Evolutionary conservation across 2,888 invertebrate genomes (phyloP), one percentile per base, ranked within the genome.

Genomic region (Cancer borealis): DNA sequence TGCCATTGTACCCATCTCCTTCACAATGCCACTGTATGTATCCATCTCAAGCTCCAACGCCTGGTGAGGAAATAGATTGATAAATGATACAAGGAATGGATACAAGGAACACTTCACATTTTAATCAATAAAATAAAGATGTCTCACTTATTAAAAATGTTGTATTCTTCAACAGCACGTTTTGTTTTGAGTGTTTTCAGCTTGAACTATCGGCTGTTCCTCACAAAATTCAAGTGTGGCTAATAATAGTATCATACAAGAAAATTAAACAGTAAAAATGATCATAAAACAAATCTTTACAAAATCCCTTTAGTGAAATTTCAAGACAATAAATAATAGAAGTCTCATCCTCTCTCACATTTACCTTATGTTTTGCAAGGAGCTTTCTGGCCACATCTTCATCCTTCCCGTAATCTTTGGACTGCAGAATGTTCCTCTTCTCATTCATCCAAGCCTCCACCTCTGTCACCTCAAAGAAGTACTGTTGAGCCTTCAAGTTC

Each of bases 361-460:
- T 96, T 96, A 98, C 98, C 97, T 99, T 99, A 96, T 99, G 99
- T 96, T 99, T 98, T 0, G 99, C 99, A 30, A 99, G 97, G 88
- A 99, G 97, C 97, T 99, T 99, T 79, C 99, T 98, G 30, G 99
- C 99, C 0, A 98, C 97, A 96, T 98, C 98, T 66, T 99, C 97
- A 96, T 99, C 99, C 91, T 98, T 97, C n/a, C 99, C 99, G 95
- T 98, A 98, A 96, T 99, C 98, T 0, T 98, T 98, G n/a, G 98
- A 98, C 60, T 97, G 97, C 6, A 99, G 97, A 54, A 98, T 97
- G 95, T 98, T 98, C 90, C 98, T 98, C 96, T 98, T 98, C 97
- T 99, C 99, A 73, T 98, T 98, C 95, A 99, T 97, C 99, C 99
- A 99, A 47, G 98, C 98, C 97, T 99, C 99, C 95, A 99, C 98